Evolutionary conservation across 2,797 vertebrate genomes (phyloP).

Genomic region (Arctocebus calabarensis): DNA sequence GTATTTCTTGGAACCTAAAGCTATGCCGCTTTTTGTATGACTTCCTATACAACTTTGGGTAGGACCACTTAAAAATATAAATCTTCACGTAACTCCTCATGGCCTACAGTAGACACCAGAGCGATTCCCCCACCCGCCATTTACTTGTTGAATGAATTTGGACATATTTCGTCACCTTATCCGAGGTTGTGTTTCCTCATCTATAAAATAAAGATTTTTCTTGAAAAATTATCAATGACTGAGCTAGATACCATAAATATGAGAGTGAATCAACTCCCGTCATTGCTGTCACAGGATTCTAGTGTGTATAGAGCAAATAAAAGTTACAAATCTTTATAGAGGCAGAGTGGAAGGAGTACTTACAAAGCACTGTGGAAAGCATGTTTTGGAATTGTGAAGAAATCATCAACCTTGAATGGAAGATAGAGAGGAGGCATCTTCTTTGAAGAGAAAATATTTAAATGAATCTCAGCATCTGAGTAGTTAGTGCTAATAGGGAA

Average conservation of each 20-base stretch:
- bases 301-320: accelerated
- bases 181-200: not conserved
- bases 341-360: not conserved
- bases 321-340: not conserved
- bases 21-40: not conserved
- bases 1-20: not conserved
- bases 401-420: not conserved
- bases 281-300: not conserved
- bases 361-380: not conserved
- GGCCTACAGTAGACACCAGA: not conserved
- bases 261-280: not conserved
- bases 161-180: not conserved
- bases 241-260: not conserved
- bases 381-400: not conserved
- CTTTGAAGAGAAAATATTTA: not conserved
- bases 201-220: not conserved
- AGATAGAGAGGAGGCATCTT: not conserved
- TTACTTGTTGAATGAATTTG: not conserved
- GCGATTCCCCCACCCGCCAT: not conserved
- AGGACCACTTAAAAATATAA: not conserved
- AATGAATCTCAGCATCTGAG: not conserved
- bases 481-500: not conserved
- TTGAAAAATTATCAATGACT: not conserved
- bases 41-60: not conserved
- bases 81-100: not conserved